phyloP scores from a whole-genome alignment of 2,113 vertebrate genomes.

The Bos taurus region ARS-UCD2.0 NC_037343.1:20009501-20010000 shows the following conservation, averaged over 20 bases:
- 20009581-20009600: conserved; percentile 79
- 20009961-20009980: conserved; percentile 43
- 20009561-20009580: conserved; percentile 82
- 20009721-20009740: conserved; percentile 99
- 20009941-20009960: conserved; percentile 26
- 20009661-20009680: conserved; percentile 83
- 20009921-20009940: conserved; percentile 81
- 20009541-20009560: conserved; percentile 71
- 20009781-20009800: conserved; percentile 99
- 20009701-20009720: conserved; percentile 97
- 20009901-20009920: conserved; percentile 84
- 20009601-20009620: conserved; percentile 71
- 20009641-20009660: conserved; percentile 80
- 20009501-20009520: conserved; percentile 66
- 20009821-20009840: conserved; percentile 91
- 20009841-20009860: conserved; percentile 99
- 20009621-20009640: conserved; percentile 76
- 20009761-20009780: conserved; percentile 99
- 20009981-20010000: conserved; percentile 76
- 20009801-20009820: conserved; percentile 98
- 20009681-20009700: conserved; percentile 94
- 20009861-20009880: conserved; percentile 95
- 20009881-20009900: conserved; percentile 85
- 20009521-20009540: conserved; percentile 73
- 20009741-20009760: conserved; percentile 99